Evolutionary conservation across 1,140 invertebrate genomes (phyloP).

Genomic region (Drosophila bifasciata): DNA sequence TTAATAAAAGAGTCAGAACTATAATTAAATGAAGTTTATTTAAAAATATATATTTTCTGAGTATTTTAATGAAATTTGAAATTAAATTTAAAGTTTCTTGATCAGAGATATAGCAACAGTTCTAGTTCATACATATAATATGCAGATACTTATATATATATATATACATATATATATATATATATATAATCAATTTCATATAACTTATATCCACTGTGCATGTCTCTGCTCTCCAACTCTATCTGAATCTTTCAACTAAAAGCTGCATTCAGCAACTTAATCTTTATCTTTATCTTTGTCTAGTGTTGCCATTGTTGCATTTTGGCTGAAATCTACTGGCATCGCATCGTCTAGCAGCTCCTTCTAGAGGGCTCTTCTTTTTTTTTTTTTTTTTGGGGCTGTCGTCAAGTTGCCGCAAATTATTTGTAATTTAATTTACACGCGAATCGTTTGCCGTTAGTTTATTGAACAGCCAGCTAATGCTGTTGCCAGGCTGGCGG

Average conservation of each 20-base stretch:
- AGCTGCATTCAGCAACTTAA: slow-evolving; percentile 37
- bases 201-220: slow-evolving; percentile 17
- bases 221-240: slow-evolving; percentile 5
- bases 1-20: neutral
- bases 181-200: neutral
- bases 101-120: too few species aligned
- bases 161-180: neutral
- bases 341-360: too few species aligned
- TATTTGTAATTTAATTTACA: slow-evolving; percentile 76
- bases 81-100: too few species aligned
- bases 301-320: slow-evolving; percentile 22
- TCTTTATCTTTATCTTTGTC: slow-evolving; percentile 19
- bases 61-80: too few species aligned
- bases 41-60: neutral
- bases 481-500: slow-evolving; percentile 31
- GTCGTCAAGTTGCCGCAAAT: slow-evolving; percentile 64
- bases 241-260: slow-evolving; percentile 18
- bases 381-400: too few species aligned
- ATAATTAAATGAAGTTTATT: neutral
- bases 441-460: slow-evolving; percentile 58
- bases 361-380: slow-evolving; percentile 8
- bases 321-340: too few species aligned
- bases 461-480: slow-evolving; percentile 45
- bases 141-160: slow-evolving; percentile 13
- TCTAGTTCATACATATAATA: slow-evolving; percentile 5